Evolutionary conservation across 2,888 invertebrate species (phyloP), one percentile per base, ranked within the genome.

Genomic region (Brachyptera putata): DNA sequence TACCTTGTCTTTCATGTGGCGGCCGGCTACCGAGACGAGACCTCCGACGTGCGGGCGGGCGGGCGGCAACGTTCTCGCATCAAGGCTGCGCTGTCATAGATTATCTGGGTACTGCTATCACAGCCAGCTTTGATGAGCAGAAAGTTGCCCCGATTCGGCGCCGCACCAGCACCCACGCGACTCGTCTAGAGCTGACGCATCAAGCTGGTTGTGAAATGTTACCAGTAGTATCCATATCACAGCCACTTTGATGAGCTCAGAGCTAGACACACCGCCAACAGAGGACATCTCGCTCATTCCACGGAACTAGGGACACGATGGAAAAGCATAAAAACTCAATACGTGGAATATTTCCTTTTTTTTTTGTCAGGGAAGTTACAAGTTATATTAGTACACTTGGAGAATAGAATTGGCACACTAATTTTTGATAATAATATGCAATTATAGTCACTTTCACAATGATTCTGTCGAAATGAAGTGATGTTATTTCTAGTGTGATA

Each of bases 1-100:
- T 95, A 92, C 90, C 91, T 91, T 95, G 95, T 95, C 94, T 94
- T 95, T 95, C 94, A 91, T 90, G 90, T 72, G 81, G 86, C 80
- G 79, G 73, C 76, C 68, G 80, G 78, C 73, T 63, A 22, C 34
- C 39, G n/a, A n/a, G n/a, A 24, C 60, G 36, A 56, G 14, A 36
- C 34, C 26, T 26, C 25, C 56, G 22, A 14, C 25, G 22, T 46
- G 34, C 93, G 93, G 94, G 94, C 93, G 91, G 90, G 90, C 72
- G 39, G 60, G 57, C 70, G 74, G 72, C 76, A 80, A 74, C 77
- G 78, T 79, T 79, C 76, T 84, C 83, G 80, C 86, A 83, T 87
- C 85, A 86, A 87, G 85, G 84, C 82, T 84, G 86, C 89, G 78
- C 83, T 86, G 89, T 90, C 79, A 84, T 89, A 90, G 87, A 79